Conservation (phyloP, 2,113 vertebrate species). For the Otolemur garnettii region DNA sequence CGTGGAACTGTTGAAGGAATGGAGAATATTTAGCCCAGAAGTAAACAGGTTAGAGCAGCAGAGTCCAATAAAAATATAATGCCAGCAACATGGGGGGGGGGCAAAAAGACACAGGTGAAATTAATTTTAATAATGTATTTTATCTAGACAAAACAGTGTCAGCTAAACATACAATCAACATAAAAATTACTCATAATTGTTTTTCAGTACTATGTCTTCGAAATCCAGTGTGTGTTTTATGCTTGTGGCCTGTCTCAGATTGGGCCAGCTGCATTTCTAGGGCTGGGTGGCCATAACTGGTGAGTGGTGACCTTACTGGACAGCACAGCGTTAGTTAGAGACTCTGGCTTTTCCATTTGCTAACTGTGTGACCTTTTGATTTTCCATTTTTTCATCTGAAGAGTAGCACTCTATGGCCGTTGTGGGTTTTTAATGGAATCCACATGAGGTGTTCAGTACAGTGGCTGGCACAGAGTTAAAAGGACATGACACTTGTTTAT, state of each 20-base stretch:
- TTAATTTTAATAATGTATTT: neutral
- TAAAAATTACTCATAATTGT: neutral
- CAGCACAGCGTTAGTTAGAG: neutral
- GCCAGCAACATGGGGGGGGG: neutral
- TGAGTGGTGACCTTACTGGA: neutral
- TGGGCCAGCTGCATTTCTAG: fast-evolving
- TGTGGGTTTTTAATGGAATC: slow-evolving; percentile 1
- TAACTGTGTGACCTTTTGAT: neutral
- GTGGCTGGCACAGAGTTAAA: neutral
- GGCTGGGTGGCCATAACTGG: fast-evolving
- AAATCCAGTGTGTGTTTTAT: neutral
- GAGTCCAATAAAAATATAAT: neutral
- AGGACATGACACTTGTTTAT: neutral
- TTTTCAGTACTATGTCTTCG: neutral
- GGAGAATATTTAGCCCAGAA: neutral
- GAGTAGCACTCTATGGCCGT: neutral
- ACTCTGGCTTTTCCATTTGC: neutral
- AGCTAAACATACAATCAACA: neutral
- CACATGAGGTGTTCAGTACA: neutral
- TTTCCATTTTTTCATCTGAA: slow-evolving; percentile 30
- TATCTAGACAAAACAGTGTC: neutral
- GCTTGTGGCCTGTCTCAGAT: fast-evolving
- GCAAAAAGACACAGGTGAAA: neutral
- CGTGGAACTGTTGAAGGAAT: neutral
- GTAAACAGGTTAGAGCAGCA: neutral